Conservation (phyloP, 2,797 vertebrate species). For the Betta splendens region DNA sequence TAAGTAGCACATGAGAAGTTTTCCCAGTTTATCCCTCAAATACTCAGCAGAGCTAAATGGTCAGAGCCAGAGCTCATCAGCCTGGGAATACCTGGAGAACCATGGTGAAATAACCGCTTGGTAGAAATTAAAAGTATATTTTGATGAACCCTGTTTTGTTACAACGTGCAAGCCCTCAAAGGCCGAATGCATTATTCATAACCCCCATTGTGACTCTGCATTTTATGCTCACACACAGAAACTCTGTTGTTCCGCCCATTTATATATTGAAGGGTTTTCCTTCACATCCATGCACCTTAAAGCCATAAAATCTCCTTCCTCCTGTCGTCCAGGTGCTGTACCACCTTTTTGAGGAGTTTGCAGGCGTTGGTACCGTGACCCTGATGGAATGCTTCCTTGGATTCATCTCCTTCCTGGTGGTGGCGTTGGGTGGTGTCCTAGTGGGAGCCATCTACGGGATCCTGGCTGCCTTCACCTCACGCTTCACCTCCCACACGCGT, state of each 20-base stretch:
- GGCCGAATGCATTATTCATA: conserved; percentile 8
- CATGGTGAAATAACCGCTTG: neutral
- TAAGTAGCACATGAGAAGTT: neutral
- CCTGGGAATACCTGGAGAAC: neutral
- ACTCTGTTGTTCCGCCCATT: neutral
- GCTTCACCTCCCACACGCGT: conserved; percentile 94
- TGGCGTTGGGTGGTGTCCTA: conserved; percentile 90
- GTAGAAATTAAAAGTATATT: no score
- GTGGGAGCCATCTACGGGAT: conserved; percentile 93
- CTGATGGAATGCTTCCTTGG: conserved; percentile 87
- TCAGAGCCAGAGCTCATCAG: conserved; percentile 9
- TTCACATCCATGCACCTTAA: neutral
- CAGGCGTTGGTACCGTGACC: conserved; percentile 76
- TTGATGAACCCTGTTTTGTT: neutral
- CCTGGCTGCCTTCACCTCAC: conserved; percentile 94
- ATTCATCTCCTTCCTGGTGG: conserved; percentile 93
- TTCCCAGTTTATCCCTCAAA: neutral
- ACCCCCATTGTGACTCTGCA: neutral
- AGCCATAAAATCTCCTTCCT: neutral
- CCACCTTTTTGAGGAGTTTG: conserved; percentile 95
- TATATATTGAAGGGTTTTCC: neutral
- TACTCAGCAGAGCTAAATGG: no score
- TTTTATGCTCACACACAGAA: neutral
- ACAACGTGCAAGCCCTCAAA: neutral
- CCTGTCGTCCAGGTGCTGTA: conserved; percentile 87